Evolutionary conservation across 2,113 vertebrate genomes (phyloP).

Genomic region (Dipodomys stephensi): DNA sequence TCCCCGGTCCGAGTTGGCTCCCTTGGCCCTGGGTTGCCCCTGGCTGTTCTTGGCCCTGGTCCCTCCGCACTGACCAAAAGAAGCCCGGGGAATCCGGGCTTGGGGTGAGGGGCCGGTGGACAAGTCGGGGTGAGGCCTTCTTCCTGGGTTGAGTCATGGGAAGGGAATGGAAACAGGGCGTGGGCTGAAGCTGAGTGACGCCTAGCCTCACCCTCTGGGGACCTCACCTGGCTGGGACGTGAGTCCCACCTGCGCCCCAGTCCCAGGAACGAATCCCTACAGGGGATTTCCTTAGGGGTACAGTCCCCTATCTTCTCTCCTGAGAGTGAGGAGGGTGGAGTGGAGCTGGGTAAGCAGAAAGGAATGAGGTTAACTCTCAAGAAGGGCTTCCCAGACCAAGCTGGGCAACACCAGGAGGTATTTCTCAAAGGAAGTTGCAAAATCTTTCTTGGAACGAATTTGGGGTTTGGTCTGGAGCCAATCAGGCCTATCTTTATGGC

Average conservation of each 20-base stretch:
- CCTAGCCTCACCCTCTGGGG: not conserved
- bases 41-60: not conserved
- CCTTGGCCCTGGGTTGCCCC: not conserved
- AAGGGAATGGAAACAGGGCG: not conserved
- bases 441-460: constrained; percentile 40
- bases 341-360: not conserved
- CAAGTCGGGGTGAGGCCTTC: not conserved
- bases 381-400: not conserved
- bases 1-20: no score
- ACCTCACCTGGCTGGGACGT: not conserved
- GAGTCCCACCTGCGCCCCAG: not conserved
- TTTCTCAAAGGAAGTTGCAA: constrained; percentile 62
- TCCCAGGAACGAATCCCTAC: not conserved
- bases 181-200: not conserved
- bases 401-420: not conserved
- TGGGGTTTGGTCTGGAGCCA: constrained; percentile 59
- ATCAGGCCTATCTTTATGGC: constrained; percentile 20
- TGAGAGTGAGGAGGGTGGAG: not conserved
- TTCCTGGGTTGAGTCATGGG: not conserved
- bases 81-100: not conserved
- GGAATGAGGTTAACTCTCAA: not conserved
- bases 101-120: not conserved
- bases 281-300: not conserved
- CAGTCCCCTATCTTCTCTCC: not conserved
- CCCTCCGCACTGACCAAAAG: not conserved